Percentiles rank a stretch among this genome's conserved stretches.
Evolutionary conservation across 1,140 invertebrate genomes (phyloP).

Genomic region (Caerostris darwini): DNA sequence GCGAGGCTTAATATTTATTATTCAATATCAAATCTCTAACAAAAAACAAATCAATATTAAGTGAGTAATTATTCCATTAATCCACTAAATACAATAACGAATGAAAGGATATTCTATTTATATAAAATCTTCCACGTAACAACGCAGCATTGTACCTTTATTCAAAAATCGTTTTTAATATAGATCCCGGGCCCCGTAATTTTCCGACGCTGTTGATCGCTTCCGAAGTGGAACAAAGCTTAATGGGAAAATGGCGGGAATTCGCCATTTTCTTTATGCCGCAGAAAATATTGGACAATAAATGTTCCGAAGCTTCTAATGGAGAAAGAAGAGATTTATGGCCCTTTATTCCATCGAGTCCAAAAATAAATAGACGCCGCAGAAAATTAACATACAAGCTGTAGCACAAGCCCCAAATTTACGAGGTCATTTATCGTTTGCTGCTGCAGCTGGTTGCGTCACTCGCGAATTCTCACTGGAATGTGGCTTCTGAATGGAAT

Average conservation of each 20-base stretch:
- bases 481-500: neutral
- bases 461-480: neutral
- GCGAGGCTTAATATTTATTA: too few relatives aligned
- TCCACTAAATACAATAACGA: neutral
- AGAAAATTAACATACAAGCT: neutral
- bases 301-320: neutral
- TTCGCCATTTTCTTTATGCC: neutral
- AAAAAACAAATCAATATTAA: neutral
- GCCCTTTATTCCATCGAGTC: neutral
- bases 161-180: too few relatives aligned
- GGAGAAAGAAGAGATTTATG: conserved; percentile 21
- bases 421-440: conserved; percentile 39
- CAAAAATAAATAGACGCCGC: neutral
- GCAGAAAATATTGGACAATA: conserved; percentile 9
- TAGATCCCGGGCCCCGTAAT: neutral
- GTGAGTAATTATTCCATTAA: neutral
- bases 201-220: neutral
- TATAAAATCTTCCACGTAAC: neutral
- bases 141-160: too few relatives aligned
- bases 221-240: neutral
- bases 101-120: neutral
- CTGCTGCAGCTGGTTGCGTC: neutral
- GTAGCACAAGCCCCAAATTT: conserved; percentile 23
- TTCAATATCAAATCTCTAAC: neutral
- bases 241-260: conserved; percentile 22